Evolutionary conservation across 1,140 invertebrate species (phyloP), one percentile per base, ranked within the genome.

Genomic region (Doryteuthis pealeii): DNA sequence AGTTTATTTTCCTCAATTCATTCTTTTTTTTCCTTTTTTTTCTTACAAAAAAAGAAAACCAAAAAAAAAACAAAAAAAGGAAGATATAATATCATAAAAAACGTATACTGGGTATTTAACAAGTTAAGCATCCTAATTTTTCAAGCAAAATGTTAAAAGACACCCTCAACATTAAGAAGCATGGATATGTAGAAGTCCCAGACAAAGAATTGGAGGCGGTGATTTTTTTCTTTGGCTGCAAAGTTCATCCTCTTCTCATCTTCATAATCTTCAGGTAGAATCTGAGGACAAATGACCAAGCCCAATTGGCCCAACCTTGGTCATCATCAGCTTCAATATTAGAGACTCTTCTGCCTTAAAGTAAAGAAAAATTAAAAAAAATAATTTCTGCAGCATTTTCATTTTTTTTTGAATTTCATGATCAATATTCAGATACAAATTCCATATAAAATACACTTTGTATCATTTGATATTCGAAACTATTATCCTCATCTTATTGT

Each of bases 121-220:
- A 54, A 14, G 14, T 14, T n/a, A 54, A 54, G 14, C 49, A 54
- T 14, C 14, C 49, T n/a, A 54, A n/a, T n/a, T n/a, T 14, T 14
- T 14, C 14, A 54, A n/a, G n/a, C 49, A 14, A 54, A 54, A n/a
- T n/a, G n/a, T n/a, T n/a, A n/a, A 18, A 33, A 33, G 12, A 30
- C 30, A 92, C 92, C 89, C 93, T 93, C 76, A 93, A 91, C 71
- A 90, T 90, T 74, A 82, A n/a, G 89, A 90, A 12, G 91, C 90
- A 62, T 89, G 58, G 92, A 90, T 31, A 93, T 88, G 81, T 91
- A 93, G 77, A n/a, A 93, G 84, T 31, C 92, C 92, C 80, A 92
- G 85, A 77, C 92, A 90, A 66, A 93, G 82, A 2, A 90, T 88
- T 54, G 90, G 75, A 22, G 82, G 80, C 15, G 80, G 71, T 68